Conservation (phyloP, 2,888 invertebrate species). For the Parnassius glacialis region DNA sequence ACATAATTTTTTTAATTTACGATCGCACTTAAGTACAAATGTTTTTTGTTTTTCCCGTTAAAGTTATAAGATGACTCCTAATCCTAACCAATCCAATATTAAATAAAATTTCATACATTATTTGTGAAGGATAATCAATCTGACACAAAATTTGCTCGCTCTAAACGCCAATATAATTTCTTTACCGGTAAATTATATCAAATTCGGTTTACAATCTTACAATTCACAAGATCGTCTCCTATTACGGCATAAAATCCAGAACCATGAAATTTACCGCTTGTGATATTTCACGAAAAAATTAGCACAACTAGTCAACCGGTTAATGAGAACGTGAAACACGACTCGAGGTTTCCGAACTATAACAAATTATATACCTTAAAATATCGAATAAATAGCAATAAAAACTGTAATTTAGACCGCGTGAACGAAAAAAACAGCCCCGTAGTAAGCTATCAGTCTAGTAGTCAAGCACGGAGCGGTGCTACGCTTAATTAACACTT, state of each 20-base stretch:
- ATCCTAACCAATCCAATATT: no score
- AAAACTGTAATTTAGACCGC: slow-evolving; percentile 68
- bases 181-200: slow-evolving; percentile 44
- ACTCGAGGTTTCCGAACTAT: slow-evolving; percentile 61
- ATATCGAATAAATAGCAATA: slow-evolving; percentile 60
- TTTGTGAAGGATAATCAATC: slow-evolving; percentile 20
- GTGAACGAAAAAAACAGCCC: slow-evolving; percentile 57
- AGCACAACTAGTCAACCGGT: slow-evolving; percentile 74
- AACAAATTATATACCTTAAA: slow-evolving; percentile 69
- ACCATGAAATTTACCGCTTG: slow-evolving; percentile 66
- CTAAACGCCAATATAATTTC: slow-evolving; percentile 19
- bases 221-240: slow-evolving; percentile 46
- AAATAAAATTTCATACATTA: slow-evolving; percentile 21
- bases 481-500: slow-evolving; percentile 71
- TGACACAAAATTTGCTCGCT: slow-evolving; percentile 21
- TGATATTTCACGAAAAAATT: slow-evolving; percentile 71
- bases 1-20: no score
- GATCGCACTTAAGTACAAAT: no score
- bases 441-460: slow-evolving; percentile 52
- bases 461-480: slow-evolving; percentile 53
- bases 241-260: slow-evolving; percentile 59
- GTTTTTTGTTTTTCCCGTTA: no score
- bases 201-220: slow-evolving; percentile 37
- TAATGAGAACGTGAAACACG: slow-evolving; percentile 76
- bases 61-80: no score